Evolutionary conservation across 2,888 invertebrate genomes (phyloP), one percentile per base, ranked within the genome.

Genomic region (Dioctria linearis): DNA sequence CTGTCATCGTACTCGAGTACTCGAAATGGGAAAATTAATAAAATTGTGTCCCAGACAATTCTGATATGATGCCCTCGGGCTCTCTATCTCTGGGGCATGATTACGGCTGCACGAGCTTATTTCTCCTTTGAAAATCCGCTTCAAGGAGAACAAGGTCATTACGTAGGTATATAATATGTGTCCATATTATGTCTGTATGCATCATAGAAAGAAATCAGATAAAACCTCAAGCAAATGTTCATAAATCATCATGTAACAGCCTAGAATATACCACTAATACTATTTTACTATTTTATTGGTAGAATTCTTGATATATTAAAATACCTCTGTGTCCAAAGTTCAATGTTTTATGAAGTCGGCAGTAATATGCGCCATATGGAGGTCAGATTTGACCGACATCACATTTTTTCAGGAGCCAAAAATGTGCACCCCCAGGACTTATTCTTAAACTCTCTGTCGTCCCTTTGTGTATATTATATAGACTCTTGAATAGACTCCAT

Each of bases 261-360:
- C 76, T 37, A n/a, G 66, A 61, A 76, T 63, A 76, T 76, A 25
- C 25, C 46, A 76, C 76, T 76, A 61, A 63, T 63, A 76, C 76
- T 63, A 76, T 76, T 76, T 76, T 63, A 76, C 76, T 63, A 76
- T 76, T 76, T 76, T 76, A 76, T 76, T 76, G 76, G 63, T 13
- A 76, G 63, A 63, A 76, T 76, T 39, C 49, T 63, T 61, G 76
- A 76, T 76, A 63, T 63, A 61, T 49, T 25, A 63, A 76, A 76
- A 39, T 57, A 76, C 63, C 76, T 63, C 59, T 46, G 49, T 42
- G 49, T 40, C 46, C 61, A 61, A 25, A 25, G 25, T 25, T 76
- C 61, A 76, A 76, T 76, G 76, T 76, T 76, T 76, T 76, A 76
- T 76, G 76, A 76, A 76, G 63, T 76, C 49, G 46, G 49, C 39